Base-by-base conservation (phyloP, 2,888 invertebrate genomes). In the Magallana nippona region DNA sequence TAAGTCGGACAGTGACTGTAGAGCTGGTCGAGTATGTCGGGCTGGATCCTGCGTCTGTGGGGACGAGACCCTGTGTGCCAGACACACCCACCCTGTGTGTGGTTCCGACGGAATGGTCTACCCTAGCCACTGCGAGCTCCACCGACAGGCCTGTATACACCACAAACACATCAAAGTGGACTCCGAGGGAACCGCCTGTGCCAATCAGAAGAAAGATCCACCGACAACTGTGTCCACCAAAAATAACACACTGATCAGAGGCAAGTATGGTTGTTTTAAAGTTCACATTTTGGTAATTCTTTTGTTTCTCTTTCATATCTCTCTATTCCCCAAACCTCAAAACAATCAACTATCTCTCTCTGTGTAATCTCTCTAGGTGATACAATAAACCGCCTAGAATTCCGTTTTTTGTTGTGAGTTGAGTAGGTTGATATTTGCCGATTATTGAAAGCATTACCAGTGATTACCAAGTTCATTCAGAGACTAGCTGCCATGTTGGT, bases 1-100 rank as follows among this genome's bases (percentile, higher is more conserved):
- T 92, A 93, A 95, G 81, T 95, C 95, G 55, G 95, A 96, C 90
- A 96, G 81, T 19, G 91, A 96, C 92, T 96, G 96, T 94, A 95
- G 96, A 78, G 95, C 96, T 19, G 94, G 94, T 11, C 95, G 96
- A 84, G 96, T 96, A 92, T 96, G 96, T 92, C 92, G 92, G 11
- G 95, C 95, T 19, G 95, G 95, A 10, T 94, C 95, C 82, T 96
- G 96, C 93, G 95, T 96, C 80, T 96, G 96, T 94, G 92, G 90
- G 15, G 90, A 87, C 10, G 85, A 88, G 11, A 87, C 89, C 55
- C 89, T 91, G 82, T 93, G 93, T 88, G 82, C 83, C 1, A 92
- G 92, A 60, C 93, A 93, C 85, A 92, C 91, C 83, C 92, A 92
- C 83, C 90, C 91, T n/a, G 94, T 94, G 57, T 94, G 94, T 89